Conservation (phyloP, 2,888 invertebrate species). For the Agonum fuliginosum region DNA sequence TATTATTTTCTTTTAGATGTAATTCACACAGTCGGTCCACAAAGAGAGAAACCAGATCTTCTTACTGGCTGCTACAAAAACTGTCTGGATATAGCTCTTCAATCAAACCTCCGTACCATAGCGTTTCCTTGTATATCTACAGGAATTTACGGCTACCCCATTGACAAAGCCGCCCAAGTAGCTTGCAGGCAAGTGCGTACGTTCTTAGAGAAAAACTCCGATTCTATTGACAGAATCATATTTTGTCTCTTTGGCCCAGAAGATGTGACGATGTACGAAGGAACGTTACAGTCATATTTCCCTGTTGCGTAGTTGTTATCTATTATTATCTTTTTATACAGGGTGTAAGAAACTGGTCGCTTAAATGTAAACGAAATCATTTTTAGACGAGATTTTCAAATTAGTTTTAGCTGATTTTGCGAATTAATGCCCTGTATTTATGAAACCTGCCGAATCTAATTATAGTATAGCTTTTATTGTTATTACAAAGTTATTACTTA, state of each 20-base stretch:
- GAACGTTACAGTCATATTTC: conserved; percentile 83
- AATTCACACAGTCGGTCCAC: conserved; percentile 93
- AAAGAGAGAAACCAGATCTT: conserved; percentile 79
- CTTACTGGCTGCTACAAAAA: conserved; percentile 83
- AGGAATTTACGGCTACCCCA: conserved; percentile 93
- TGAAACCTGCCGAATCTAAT: neutral
- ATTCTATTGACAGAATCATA: conserved; percentile 83
- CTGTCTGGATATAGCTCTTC: conserved; percentile 76
- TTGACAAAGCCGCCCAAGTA: conserved; percentile 84
- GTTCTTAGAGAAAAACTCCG: conserved; percentile 75
- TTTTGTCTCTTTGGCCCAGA: conserved; percentile 86
- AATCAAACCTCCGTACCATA: conserved; percentile 78
- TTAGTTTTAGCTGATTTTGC: neutral
- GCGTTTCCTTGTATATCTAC: conserved; percentile 95
- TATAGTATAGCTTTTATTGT: conserved; percentile 11
- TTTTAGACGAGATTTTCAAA: neutral
- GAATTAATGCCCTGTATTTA: conserved; percentile 5
- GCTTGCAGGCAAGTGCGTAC: conserved; percentile 81
- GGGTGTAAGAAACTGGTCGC: neutral
- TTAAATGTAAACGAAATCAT: neutral
- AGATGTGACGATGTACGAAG: conserved; percentile 84
- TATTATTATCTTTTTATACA: neutral
- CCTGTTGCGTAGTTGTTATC: conserved; percentile 72
- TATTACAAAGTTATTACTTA: conserved; percentile 24
- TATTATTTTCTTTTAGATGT: conserved; percentile 78